Conservation (phyloP, 2,888 invertebrate genomes). For the Panzeria rudis region DNA sequence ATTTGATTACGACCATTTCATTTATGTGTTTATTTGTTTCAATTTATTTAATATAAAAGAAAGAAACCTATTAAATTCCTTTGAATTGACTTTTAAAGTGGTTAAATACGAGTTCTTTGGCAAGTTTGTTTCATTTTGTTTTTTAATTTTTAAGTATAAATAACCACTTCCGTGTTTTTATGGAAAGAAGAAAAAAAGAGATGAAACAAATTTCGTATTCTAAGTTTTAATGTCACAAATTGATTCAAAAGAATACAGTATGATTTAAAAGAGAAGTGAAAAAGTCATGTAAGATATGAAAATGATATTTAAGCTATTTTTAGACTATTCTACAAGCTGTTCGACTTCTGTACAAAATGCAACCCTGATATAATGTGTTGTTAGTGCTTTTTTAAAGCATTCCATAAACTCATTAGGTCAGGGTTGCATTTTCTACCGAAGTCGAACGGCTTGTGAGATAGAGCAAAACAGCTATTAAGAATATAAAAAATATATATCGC, state of each 20-base stretch:
- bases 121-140: background rate
- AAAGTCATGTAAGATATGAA: background rate
- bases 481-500: too few species aligned
- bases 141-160: background rate
- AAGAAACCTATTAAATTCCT: constrained; percentile 44
- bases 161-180: constrained; percentile 44
- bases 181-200: constrained; percentile 1
- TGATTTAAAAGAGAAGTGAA: background rate
- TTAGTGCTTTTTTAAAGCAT: too few species aligned
- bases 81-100: constrained; percentile 49
- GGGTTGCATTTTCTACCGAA: too few species aligned
- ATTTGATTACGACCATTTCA: constrained; percentile 33
- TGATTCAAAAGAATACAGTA: background rate
- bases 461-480: too few species aligned
- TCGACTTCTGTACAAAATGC: too few species aligned
- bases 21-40: constrained; percentile 27
- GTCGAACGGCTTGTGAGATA: too few species aligned
- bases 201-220: background rate
- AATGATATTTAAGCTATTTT: background rate
- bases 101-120: background rate
- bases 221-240: constrained; percentile 1
- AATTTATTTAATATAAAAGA: constrained; percentile 41
- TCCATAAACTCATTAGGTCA: too few species aligned
- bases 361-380: too few species aligned
- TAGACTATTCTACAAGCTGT: too few species aligned